A percentile compares a stretch with the other conserved stretches of the same genome.
Conservation (phyloP, 2,888 invertebrate genomes). For the Chouioia cunea region DNA sequence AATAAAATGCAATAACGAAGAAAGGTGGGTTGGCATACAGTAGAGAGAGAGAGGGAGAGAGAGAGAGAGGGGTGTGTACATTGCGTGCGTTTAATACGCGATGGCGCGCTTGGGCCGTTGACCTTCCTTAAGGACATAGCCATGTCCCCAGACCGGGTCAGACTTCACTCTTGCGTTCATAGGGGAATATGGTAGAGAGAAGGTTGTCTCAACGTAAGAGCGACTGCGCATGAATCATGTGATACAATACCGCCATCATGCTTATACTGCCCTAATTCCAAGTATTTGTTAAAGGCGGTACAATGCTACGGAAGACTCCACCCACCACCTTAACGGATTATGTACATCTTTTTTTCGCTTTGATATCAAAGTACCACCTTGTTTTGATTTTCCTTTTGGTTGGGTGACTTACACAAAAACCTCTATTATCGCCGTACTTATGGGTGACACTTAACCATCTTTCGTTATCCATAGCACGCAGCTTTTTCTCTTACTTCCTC, state of each 20-base stretch:
- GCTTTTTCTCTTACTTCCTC: too few relatives aligned
- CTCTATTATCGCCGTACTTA: too few relatives aligned
- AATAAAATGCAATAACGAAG: too few relatives aligned
- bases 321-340: slow-evolving; percentile 55
- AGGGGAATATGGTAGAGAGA: slow-evolving; percentile 56
- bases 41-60: too few relatives aligned
- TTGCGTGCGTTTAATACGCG: too few relatives aligned
- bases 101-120: slow-evolving; percentile 56
- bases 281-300: slow-evolving; percentile 66
- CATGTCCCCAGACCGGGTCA: slow-evolving; percentile 66
- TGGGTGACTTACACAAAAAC: too few relatives aligned
- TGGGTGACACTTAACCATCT: too few relatives aligned
- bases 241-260: neutral
- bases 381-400: too few relatives aligned
- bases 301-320: slow-evolving; percentile 62
- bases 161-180: slow-evolving; percentile 63
- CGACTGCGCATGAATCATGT: neutral
- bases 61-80: too few relatives aligned
- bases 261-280: slow-evolving; percentile 58
- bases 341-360: slow-evolving; percentile 33
- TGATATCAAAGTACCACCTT: too few relatives aligned
- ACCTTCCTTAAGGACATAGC: slow-evolving; percentile 62
- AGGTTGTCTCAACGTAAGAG: neutral
- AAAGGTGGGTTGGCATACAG: too few relatives aligned
- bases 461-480: too few relatives aligned